Evolutionary conservation across 2,797 vertebrate genomes (phyloP), one percentile per base, ranked within the genome.

Genomic region (Phylloscopus collybita): DNA sequence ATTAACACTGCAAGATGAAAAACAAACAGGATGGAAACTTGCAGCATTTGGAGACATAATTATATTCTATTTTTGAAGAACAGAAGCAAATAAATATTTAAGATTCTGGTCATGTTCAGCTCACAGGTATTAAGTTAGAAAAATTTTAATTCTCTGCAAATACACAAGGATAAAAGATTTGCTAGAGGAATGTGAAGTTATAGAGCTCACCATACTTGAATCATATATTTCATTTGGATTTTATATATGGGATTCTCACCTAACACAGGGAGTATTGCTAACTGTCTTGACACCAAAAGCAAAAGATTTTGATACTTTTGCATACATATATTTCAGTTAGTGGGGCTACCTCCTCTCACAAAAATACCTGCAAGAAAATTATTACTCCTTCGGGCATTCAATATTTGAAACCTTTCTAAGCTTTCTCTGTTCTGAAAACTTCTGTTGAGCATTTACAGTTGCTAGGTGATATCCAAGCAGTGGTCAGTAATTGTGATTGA

Each of bases 51-150:
- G 74, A 96, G 61, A 86, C 34, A 88, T 57, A 74, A 73, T 93
- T 92, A 80, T 86, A 60, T 89, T 75, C 90, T 82, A 13, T 23
- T 61, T 74, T 38, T 44, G 57, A 91, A 66, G n/a, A 78, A 83
- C 16, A 86, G 65, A 91, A 84, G 62, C 57, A 96, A 93, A 96
- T 40, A 94, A 93, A 81, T 81, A 78, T 86, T 95, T 87, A 94
- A 95, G 82, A 95, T 96, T 92, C 80, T 49, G 40, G 21, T 83
- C 86, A 87, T 49, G 36, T 49, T 92, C 66, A 86, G 69, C n/a
- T 90, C 47, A 82, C 53, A 67, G 34, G 18, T 66, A 67, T 74
- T 81, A 71, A 50, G 23, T 74, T 40, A 92, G 81, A 94, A 95
- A 81, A 59, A 4, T 69, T 67, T 93, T 94, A 93, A 88, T 90